These are phyloP conservation scores for Meta bourneti DNA, from an alignment of 2,888 invertebrate species.

Conservation along the genomic window DNA sequence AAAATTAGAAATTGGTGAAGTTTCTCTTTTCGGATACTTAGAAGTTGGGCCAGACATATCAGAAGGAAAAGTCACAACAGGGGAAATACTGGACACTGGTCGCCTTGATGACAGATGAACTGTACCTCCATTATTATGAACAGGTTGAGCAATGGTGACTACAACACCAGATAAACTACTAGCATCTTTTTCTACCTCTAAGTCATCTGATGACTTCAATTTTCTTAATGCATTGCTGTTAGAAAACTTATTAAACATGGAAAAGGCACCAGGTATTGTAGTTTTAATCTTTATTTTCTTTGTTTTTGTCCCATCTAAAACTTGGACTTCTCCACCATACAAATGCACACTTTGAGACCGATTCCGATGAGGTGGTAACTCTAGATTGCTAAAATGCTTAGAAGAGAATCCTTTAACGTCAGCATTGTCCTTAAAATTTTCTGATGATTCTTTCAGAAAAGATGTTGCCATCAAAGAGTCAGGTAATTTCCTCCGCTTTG, in stretches of 20 bases:
- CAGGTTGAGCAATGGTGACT: conserved; percentile 86
- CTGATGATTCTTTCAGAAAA: background rate
- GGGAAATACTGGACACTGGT: conserved; percentile 30
- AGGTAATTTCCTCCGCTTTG: conserved; percentile 78
- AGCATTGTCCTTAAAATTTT: conserved; percentile 3
- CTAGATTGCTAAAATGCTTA: conserved; percentile 6
- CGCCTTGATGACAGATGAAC: conserved; percentile 80
- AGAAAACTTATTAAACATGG: conserved; percentile 49
- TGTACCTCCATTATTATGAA: conserved; percentile 91
- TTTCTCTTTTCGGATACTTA: conserved; percentile 33
- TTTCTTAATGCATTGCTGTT: conserved; percentile 20
- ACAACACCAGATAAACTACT: conserved; percentile 83
- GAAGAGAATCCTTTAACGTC: conserved; percentile 20
- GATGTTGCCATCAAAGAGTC: conserved; percentile 76
- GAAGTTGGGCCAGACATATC: conserved; percentile 32
- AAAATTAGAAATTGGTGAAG: conserved; percentile 17
- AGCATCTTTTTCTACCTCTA: conserved; percentile 41
- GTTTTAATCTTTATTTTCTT: conserved; percentile 83
- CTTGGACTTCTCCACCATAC: conserved; percentile 90
- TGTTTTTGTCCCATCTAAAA: conserved; percentile 86
- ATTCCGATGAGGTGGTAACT: conserved; percentile 41
- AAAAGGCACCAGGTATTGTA: conserved; percentile 68
- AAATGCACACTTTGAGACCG: conserved; percentile 82
- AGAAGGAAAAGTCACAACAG: conserved; percentile 34
- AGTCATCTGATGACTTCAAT: conserved; percentile 25